Evolutionary conservation across 1,140 invertebrate genomes (phyloP).

Genomic region (Acarapis woodi): DNA sequence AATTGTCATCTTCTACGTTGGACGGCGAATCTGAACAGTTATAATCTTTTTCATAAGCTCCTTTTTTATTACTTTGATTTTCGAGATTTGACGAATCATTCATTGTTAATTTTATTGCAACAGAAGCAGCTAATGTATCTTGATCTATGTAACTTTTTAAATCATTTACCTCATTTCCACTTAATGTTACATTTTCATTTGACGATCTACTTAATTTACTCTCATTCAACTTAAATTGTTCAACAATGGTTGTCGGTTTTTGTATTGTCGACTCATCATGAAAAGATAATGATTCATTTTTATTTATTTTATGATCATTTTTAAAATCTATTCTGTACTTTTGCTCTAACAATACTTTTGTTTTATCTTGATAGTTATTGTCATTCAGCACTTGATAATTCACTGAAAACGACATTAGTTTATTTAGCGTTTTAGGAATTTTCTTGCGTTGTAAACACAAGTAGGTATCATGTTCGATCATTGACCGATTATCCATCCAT

Average conservation of each 20-base stretch:
- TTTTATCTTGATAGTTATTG: neutral
- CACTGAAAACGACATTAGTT: neutral
- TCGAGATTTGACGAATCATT: neutral
- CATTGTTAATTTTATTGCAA: neutral
- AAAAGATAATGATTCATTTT: too few species aligned
- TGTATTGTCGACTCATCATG: neutral
- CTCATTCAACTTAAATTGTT: neutral
- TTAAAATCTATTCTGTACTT: too few species aligned
- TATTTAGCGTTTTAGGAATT: neutral
- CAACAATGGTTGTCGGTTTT: neutral
- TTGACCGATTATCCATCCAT: neutral
- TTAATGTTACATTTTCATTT: too few species aligned
- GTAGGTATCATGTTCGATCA: neutral
- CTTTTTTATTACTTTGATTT: neutral
- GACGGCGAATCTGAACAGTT: neutral
- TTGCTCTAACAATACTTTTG: too few species aligned
- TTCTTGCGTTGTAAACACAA: neutral
- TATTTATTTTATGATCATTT: too few species aligned
- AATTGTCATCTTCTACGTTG: slow-evolving; percentile 1
- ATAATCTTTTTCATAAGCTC: too few species aligned
- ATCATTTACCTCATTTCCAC: neutral
- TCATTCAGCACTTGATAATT: neutral
- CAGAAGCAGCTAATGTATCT: neutral
- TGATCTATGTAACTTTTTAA: neutral
- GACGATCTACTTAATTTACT: neutral